Evolutionary conservation across 2,797 vertebrate species (phyloP).

Genomic region (Ispidina picta): DNA sequence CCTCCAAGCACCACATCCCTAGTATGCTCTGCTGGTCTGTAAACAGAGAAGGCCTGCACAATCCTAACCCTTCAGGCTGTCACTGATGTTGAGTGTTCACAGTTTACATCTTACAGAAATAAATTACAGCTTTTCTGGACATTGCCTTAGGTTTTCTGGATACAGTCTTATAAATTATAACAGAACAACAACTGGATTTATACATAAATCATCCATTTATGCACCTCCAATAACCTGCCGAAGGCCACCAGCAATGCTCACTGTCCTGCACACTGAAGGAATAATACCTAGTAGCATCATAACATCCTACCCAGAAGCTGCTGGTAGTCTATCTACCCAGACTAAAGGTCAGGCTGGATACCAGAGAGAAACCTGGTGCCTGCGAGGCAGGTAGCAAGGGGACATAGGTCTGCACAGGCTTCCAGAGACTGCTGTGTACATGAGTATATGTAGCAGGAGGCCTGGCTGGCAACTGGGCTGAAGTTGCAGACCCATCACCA

Average conservation of each 20-base stretch:
- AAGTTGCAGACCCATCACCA: background rate
- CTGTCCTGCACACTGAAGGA: background rate
- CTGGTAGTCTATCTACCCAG: background rate
- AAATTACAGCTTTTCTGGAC: background rate
- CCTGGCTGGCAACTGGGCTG: background rate
- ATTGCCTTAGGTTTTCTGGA: background rate
- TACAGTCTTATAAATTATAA: background rate
- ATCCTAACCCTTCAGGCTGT: background rate
- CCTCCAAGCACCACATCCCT: background rate
- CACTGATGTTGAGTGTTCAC: background rate
- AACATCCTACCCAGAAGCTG: background rate
- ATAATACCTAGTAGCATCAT: background rate
- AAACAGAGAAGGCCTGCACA: background rate
- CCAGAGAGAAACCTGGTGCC: background rate
- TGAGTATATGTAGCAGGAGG: background rate
- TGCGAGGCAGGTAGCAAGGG: background rate
- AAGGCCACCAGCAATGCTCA: background rate
- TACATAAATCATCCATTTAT: background rate
- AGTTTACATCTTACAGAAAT: background rate
- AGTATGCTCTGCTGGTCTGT: background rate
- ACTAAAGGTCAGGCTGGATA: background rate
- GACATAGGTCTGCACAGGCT: background rate
- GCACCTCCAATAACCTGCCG: background rate
- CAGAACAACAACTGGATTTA: background rate
- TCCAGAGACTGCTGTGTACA: background rate